Evolutionary conservation across 2,888 invertebrate species (phyloP), one percentile per base, ranked within the genome.

Genomic region (Scaeva pyrastri): DNA sequence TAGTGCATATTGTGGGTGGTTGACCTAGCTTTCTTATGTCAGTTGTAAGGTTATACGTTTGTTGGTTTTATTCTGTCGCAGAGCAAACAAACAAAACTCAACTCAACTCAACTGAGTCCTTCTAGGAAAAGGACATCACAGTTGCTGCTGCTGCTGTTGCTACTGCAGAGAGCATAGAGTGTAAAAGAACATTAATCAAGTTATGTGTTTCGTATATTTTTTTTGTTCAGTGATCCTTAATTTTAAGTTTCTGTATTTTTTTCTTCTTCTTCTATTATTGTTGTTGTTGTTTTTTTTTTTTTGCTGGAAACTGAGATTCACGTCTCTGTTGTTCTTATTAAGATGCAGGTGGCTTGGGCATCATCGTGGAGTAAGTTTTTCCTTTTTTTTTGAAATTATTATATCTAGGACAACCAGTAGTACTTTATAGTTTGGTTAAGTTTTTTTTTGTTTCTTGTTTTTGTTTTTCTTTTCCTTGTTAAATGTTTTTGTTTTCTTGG

Each of bases 111-210:
- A 48, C 19, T 66, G 5, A 31, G 5, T 31, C 8, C 31, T 60
- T 45, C 71, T 60, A 45, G 55, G 55, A 31, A 75, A 80, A 48
- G 56, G 50, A 71, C 71, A 74, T 1, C 16, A 45, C 45, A 19
- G 19, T 19, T 39, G 12, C 11, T 56, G 58, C 36, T 36, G 14
- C 45, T 39, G 19, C 36, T 39, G 12, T 11, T 56, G 58, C 36
- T 36, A 23, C 50, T 50, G 50, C 50, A 23, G 50, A 52, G 23
- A 45, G 41, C 41, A 39, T 21, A 21, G 31, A 48, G 72, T 80
- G 81, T 43, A 68, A 81, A 81, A 85, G 85, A 81, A 85, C 85
- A 85, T 85, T 85, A 85, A 81, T 85, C 85, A 85, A 85, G 81
- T 81, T 85, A 71, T 62, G 66, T 43, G 73, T 78, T 78, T 72